Base-by-base conservation (phyloP, 2,797 vertebrate species). In the Galaxias olidus region DNA sequence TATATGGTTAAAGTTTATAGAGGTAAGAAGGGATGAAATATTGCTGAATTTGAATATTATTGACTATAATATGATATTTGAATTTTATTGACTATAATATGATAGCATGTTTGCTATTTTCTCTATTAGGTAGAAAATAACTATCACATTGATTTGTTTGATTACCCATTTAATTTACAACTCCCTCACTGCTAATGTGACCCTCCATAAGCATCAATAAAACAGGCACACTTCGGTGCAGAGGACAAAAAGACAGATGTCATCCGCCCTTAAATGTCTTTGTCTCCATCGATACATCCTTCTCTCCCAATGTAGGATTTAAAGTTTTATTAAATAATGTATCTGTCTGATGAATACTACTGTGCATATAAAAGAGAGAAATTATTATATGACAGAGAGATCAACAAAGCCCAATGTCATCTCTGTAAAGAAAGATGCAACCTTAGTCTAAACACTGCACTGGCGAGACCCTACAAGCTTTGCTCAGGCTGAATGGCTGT, bases 401-500 rank as follows among this genome's bases (percentile, higher is more conserved):
- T 76, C 82, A 84, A 78, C 69, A 69, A 74, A 81, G 86, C 72
- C n/a, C 40, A 9, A 76, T 76, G 71, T 64, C 78, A 66, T 81
- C 59, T 69, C 55, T 61, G 55, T 65, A 74, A 82, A 81, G 68
- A 78, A 65, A 75, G 71, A 77, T 43, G 49, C 45, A 63, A 72
- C 77, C 75, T 0, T 66, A 72, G 83, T 83, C 65, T 55, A 42
- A 77, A 72, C 61, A 61, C 62, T 76, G 70, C 68, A 80, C 73
- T 65, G 63, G 55, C 61, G 54, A 78, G 80, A 80, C 78, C 82
- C 7, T 63, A 68, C 78, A 63, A 75, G 65, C 69, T 73, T 77
- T 65, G 68, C 44, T 78, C 66, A 66, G 77, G 69, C 69, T 88
- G 73, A 90, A 89, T 76, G 76, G 72, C 55, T n/a, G n/a, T 83